Evolutionary conservation across 2,888 invertebrate species (phyloP).

Genomic region (Mycalesis mineus): DNA sequence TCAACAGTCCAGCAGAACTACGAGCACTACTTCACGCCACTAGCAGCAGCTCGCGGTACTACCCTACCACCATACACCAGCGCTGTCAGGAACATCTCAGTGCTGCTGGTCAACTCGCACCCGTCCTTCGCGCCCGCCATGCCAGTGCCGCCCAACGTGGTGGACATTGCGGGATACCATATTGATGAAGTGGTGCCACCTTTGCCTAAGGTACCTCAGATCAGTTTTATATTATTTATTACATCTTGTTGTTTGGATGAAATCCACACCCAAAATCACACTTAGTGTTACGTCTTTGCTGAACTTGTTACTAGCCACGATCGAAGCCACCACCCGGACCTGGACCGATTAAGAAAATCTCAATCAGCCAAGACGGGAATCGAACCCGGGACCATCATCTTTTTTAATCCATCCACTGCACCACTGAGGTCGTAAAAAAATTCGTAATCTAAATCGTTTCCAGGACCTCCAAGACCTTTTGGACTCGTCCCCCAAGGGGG

Average conservation of each 20-base stretch:
- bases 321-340: too few relatives aligned
- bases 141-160: slow-evolving; percentile 47
- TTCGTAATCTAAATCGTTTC: too few relatives aligned
- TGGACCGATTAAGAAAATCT: too few relatives aligned
- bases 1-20: slow-evolving; percentile 28
- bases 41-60: slow-evolving; percentile 43
- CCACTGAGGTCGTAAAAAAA: too few relatives aligned
- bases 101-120: slow-evolving; percentile 50
- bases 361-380: too few relatives aligned
- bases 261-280: too few relatives aligned
- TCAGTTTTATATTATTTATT: too few relatives aligned
- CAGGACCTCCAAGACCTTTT: slow-evolving; percentile 56
- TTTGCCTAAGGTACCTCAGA: slow-evolving; percentile 53
- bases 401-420: too few relatives aligned
- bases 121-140: slow-evolving; percentile 41
- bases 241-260: too few relatives aligned
- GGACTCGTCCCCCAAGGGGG: slow-evolving; percentile 48
- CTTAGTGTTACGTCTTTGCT: too few relatives aligned
- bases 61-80: slow-evolving; percentile 38
- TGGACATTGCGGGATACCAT: slow-evolving; percentile 55
- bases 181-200: slow-evolving; percentile 42
- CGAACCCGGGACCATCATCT: too few relatives aligned
- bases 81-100: slow-evolving; percentile 42
- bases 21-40: slow-evolving; percentile 35
- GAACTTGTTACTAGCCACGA: too few relatives aligned